phyloP scores from a whole-genome alignment of 2,888 invertebrate genomes.

The Orthonychiurus folsomi region DNA sequence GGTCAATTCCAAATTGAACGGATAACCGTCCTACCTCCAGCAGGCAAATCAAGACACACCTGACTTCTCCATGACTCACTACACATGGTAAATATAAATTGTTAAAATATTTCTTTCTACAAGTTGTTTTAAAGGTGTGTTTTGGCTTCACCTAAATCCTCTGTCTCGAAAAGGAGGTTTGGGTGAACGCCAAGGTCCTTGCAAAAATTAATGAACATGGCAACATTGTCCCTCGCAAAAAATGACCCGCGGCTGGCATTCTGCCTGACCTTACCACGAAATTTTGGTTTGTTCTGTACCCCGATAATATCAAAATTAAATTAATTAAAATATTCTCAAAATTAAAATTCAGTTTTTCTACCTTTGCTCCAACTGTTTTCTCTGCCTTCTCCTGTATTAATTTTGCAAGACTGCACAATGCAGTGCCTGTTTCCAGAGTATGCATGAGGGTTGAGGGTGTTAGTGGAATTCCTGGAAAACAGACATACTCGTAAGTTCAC shows the following conservation, averaged over 20 bases:
- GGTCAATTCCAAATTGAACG: constrained; percentile 66
- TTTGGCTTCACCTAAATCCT: constrained; percentile 63
- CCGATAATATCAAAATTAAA: not conserved
- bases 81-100: constrained; percentile 30
- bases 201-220: constrained; percentile 80
- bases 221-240: constrained; percentile 80
- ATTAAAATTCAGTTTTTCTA: not conserved
- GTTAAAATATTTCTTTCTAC: too few relatives aligned
- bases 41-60: constrained; percentile 74
- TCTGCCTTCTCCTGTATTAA: constrained; percentile 67
- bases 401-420: constrained; percentile 70
- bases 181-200: constrained; percentile 74
- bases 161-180: constrained; percentile 80
- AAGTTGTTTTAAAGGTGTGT: too few relatives aligned
- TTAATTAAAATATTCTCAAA: not conserved
- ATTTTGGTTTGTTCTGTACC: constrained; percentile 58
- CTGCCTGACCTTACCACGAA: constrained; percentile 70
- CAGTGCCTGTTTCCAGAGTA: constrained; percentile 71
- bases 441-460: constrained; percentile 66
- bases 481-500: constrained; percentile 1
- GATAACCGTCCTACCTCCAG: constrained; percentile 76
- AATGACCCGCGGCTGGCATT: constrained; percentile 75
- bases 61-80: constrained; percentile 74
- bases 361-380: constrained; percentile 52
- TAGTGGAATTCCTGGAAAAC: constrained; percentile 14